Evolutionary conservation across 2,113 vertebrate species (phyloP).

Genomic region (Xyrauchen texanus): DNA sequence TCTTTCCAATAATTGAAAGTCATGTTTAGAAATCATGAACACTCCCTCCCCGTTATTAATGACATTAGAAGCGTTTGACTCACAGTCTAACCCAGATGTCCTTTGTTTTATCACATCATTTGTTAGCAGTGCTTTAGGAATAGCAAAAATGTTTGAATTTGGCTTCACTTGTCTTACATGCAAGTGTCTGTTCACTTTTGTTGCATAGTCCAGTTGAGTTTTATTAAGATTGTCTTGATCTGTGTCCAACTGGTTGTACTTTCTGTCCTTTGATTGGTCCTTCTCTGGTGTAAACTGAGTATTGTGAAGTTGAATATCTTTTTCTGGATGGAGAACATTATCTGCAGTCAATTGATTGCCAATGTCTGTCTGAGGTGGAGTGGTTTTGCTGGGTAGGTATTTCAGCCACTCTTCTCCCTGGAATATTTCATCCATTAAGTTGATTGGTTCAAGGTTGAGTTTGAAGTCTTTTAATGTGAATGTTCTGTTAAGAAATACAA

Average conservation of each 20-base stretch:
- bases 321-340: background rate
- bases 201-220: background rate
- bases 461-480: constrained; percentile 43
- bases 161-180: background rate
- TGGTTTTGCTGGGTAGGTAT: constrained; percentile 31
- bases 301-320: background rate
- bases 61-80: background rate
- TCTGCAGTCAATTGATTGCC: constrained; percentile 4
- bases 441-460: constrained; percentile 47
- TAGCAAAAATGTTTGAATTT: constrained; percentile 19
- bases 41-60: constrained; percentile 23
- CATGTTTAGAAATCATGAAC: constrained; percentile 27
- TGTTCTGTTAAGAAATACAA: constrained; percentile 30
- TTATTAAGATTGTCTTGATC: background rate
- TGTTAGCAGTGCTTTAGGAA: constrained; percentile 16
- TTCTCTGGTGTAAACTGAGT: background rate
- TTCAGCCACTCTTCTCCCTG: constrained; percentile 47
- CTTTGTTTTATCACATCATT: background rate
- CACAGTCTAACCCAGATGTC: background rate
- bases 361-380: background rate
- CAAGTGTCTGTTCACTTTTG: background rate
- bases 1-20: background rate
- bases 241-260: background rate
- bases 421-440: constrained; percentile 54
- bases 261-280: constrained; percentile 2